A percentile compares a stretch with the other conserved stretches of the same genome.
phyloP scores from a whole-genome alignment of 2,113 vertebrate genomes.

The Rhinopithecus roxellana region DNA sequence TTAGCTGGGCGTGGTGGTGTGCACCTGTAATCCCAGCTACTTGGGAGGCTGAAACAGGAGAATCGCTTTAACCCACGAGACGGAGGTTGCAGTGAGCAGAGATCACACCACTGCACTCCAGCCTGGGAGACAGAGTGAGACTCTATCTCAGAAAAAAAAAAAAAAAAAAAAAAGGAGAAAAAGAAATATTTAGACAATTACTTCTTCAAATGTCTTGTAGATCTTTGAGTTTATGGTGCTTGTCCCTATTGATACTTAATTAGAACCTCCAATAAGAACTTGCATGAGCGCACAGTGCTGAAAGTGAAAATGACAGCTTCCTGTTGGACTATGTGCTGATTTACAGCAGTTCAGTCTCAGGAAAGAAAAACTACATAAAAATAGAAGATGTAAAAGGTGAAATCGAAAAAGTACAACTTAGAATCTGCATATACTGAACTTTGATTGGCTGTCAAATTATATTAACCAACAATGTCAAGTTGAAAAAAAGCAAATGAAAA shows the following conservation, averaged over 20 bases:
- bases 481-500: not conserved
- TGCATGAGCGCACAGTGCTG: not conserved
- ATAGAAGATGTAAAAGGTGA: not conserved
- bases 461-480: not conserved
- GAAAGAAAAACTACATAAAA: not conserved
- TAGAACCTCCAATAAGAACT: not conserved
- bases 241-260: not conserved
- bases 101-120: no score
- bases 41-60: no score
- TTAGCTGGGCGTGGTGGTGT: no score
- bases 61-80: no score
- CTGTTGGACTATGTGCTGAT: not conserved
- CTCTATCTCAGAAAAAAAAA: no score
- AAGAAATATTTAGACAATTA: not conserved
- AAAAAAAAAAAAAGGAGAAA: not conserved
- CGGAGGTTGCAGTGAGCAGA: no score
- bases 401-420: not conserved
- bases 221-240: not conserved
- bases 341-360: not conserved
- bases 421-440: not conserved
- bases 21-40: no score
- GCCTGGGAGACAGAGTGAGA: no score
- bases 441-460: not conserved
- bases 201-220: not conserved
- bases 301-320: not conserved